phyloP scores from a whole-genome alignment of 2,888 invertebrate genomes.

The Girardia tigrina region DNA sequence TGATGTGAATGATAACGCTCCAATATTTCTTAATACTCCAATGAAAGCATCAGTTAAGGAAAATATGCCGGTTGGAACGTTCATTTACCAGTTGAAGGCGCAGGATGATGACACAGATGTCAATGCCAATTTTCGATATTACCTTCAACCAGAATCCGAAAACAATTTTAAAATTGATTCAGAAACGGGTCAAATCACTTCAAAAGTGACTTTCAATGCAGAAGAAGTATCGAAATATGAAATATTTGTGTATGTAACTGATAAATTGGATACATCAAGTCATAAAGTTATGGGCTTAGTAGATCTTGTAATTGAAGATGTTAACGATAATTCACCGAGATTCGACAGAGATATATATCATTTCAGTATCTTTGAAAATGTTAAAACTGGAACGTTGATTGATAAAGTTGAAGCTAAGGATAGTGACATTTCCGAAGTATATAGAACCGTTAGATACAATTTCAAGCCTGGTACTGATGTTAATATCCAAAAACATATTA shows the following conservation, averaged over 20 bases:
- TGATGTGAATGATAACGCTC: slow-evolving; percentile 36
- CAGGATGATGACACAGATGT: slow-evolving; percentile 30
- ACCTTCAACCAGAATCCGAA: slow-evolving; percentile 16
- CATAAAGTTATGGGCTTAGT: slow-evolving; percentile 17
- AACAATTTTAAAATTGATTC: slow-evolving; percentile 33
- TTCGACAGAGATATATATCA: slow-evolving; percentile 33
- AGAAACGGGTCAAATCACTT: slow-evolving; percentile 31
- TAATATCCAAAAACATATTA: slow-evolving; percentile 18
- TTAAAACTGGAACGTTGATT: slow-evolving; percentile 9
- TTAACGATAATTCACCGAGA: slow-evolving; percentile 34
- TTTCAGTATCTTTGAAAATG: slow-evolving; percentile 32
- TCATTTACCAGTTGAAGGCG: slow-evolving; percentile 31
- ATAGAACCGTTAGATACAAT: slow-evolving; percentile 26
- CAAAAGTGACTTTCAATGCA: slow-evolving; percentile 29
- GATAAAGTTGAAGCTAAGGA: slow-evolving; percentile 34
- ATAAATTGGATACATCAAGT: background rate
- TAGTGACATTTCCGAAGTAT: slow-evolving; percentile 29
- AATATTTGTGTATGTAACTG: slow-evolving; percentile 26
- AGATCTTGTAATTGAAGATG: slow-evolving; percentile 28
- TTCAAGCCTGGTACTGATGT: slow-evolving; percentile 32
- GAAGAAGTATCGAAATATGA: slow-evolving; percentile 32
- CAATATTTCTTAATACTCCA: slow-evolving; percentile 30
- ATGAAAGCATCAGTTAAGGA: slow-evolving; percentile 32
- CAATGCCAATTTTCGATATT: slow-evolving; percentile 34
- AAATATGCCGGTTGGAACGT: slow-evolving; percentile 31